Conservation (phyloP, 2,888 invertebrate genomes). For the Lycocerus yunnanus region DNA sequence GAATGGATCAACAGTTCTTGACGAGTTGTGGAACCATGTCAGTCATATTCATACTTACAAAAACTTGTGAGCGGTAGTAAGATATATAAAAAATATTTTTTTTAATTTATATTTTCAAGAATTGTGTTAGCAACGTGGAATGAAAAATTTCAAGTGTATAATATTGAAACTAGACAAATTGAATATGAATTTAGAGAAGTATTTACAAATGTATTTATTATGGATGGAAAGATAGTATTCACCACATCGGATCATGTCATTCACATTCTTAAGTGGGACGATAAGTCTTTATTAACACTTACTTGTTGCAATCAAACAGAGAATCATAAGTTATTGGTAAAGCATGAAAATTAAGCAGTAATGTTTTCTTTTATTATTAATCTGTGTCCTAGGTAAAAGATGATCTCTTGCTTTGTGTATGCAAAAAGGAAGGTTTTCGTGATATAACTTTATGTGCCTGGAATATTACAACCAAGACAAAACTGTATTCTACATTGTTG, state of each 20-base stretch:
- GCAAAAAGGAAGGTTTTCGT: not conserved
- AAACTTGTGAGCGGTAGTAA: not conserved
- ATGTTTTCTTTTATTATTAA: not conserved
- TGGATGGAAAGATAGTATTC: not conserved
- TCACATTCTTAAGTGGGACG: not conserved
- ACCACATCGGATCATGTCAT: not conserved
- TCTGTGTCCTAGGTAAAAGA: not conserved
- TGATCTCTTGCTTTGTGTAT: not conserved
- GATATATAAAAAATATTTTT: not conserved
- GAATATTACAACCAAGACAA: not conserved
- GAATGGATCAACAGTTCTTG: not conserved
- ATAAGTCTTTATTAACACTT: not conserved
- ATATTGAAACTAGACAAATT: not conserved
- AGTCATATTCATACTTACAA: not conserved
- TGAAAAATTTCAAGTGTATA: not conserved
- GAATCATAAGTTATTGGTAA: not conserved
- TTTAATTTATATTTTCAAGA: not conserved
- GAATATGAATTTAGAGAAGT: not conserved
- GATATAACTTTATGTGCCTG: not conserved
- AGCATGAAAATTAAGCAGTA: not conserved
- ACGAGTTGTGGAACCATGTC: not conserved
- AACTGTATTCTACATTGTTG: not conserved
- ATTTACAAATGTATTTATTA: not conserved
- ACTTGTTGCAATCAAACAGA: not conserved
- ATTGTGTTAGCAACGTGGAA: not conserved